Evolutionary conservation across 1,140 invertebrate species (phyloP).

Genomic region (Drosophila bocqueti): DNA sequence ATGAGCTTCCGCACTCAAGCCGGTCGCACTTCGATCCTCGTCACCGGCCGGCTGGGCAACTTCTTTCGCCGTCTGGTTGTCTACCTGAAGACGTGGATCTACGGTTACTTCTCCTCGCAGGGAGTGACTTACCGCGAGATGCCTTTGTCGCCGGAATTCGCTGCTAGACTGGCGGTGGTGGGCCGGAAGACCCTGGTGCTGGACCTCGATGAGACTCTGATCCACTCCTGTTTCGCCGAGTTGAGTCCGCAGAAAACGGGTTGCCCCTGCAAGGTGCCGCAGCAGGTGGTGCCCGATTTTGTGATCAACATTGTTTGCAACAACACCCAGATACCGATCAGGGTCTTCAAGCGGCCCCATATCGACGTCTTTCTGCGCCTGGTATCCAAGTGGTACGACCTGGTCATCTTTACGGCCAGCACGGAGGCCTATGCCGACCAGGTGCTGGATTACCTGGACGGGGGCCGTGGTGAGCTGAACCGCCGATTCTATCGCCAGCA

Average conservation of each 20-base stretch:
- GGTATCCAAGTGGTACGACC: constrained; percentile 62
- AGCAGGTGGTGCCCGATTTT: constrained; percentile 48
- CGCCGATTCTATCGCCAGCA: constrained; percentile 59
- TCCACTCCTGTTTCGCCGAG: constrained; percentile 34
- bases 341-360: constrained; percentile 60
- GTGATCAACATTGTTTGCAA: constrained; percentile 3
- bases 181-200: constrained; percentile 50
- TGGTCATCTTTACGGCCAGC: constrained; percentile 68
- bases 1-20: background rate
- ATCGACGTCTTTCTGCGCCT: constrained; percentile 53
- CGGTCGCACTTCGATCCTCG: background rate
- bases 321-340: constrained; percentile 32
- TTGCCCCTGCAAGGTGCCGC: constrained; percentile 15
- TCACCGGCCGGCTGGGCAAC: constrained; percentile 5
- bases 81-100: constrained; percentile 5
- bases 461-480: constrained; percentile 38
- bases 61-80: constrained; percentile 12
- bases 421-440: constrained; percentile 49
- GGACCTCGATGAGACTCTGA: constrained; percentile 69
- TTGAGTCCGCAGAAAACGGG: background rate
- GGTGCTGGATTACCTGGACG: constrained; percentile 59
- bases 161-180: background rate
- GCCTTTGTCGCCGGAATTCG: constrained; percentile 1
- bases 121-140: constrained; percentile 19
- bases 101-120: background rate